Conservation (phyloP, 2,797 vertebrate genomes). For the Knipowitschia caucasica region DNA sequence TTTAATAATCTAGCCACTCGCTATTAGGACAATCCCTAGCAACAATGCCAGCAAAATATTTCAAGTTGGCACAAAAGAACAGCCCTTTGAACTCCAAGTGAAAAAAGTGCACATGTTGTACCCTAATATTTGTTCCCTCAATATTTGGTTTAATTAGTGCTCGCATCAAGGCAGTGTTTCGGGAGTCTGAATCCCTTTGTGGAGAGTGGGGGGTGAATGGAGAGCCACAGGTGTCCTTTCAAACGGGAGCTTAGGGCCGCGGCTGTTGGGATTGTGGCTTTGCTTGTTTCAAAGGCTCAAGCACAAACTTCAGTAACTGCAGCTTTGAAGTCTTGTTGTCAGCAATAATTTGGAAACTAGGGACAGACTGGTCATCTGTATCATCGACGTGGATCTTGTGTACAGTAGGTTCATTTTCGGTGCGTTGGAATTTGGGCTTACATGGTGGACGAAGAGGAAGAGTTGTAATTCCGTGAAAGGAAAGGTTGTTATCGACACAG, state of each 20-base stretch:
- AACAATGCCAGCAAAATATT: slow-evolving; percentile 60
- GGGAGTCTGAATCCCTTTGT: slow-evolving; percentile 46
- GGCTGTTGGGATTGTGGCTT: slow-evolving; percentile 44
- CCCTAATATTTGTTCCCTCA: slow-evolving; percentile 35
- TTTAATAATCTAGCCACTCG: slow-evolving; percentile 44
- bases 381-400: slow-evolving; percentile 2
- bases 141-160: slow-evolving; percentile 45
- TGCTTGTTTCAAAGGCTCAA: slow-evolving; percentile 38
- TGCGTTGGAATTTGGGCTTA: background rate
- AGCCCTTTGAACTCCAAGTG: slow-evolving; percentile 29
- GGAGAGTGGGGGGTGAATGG: slow-evolving; percentile 49
- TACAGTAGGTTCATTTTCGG: slow-evolving; percentile 4
- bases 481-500: too few relatives aligned
- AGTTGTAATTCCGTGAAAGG: background rate
- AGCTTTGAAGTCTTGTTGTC: slow-evolving; percentile 44
- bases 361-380: slow-evolving; percentile 20
- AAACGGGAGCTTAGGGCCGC: slow-evolving; percentile 43
- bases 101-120: slow-evolving; percentile 31
- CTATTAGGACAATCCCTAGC: slow-evolving; percentile 49
- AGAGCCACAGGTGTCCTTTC: slow-evolving; percentile 59
- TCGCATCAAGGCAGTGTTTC: slow-evolving; percentile 32
- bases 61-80: slow-evolving; percentile 33
- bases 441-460: background rate
- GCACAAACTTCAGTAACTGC: slow-evolving; percentile 24
- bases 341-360: slow-evolving; percentile 38